Conservation (phyloP, 1,140 invertebrate species). For the Aphidius gifuensis region DNA sequence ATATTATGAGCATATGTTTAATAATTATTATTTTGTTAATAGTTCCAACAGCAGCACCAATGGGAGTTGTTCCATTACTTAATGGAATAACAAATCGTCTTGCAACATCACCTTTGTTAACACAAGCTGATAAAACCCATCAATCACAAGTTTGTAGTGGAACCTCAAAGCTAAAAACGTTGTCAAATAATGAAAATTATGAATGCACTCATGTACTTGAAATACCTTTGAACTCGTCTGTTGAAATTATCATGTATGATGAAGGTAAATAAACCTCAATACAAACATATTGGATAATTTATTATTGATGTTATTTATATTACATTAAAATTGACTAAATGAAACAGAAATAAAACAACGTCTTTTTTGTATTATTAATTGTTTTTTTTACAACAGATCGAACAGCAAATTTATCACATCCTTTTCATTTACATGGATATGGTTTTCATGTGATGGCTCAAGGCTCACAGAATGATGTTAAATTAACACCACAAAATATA, state of each 20-base stretch:
- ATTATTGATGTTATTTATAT: neutral
- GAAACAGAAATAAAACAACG: neutral
- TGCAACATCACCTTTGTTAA: slow-evolving; percentile 3
- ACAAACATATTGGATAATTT: slow-evolving; percentile 1
- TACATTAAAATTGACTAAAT: neutral
- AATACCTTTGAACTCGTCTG: slow-evolving; percentile 73
- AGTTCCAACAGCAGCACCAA: too few species aligned
- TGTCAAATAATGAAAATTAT: slow-evolving; percentile 60
- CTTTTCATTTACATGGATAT: slow-evolving; percentile 78
- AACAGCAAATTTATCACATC: slow-evolving; percentile 63
- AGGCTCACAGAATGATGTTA: slow-evolving; percentile 67
- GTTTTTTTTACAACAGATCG: slow-evolving; percentile 19
- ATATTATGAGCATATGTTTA: neutral
- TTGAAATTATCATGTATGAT: slow-evolving; percentile 79
- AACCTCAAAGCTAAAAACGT: slow-evolving; percentile 69
- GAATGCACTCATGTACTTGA: slow-evolving; percentile 80
- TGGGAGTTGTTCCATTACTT: too few species aligned
- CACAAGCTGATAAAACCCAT: slow-evolving; percentile 10
- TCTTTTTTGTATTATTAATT: neutral
- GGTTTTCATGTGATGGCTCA: slow-evolving; percentile 73
- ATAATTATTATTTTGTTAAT: too few species aligned
- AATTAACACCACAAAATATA: slow-evolving; percentile 63
- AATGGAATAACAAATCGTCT: too few species aligned
- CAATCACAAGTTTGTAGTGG: slow-evolving; percentile 63
- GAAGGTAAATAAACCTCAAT: slow-evolving; percentile 60